Percentiles rank a stretch among this genome's conserved stretches.
These are phyloP conservation scores for Bubo scandiacus DNA, from an alignment of 2,113 vertebrate species.

Conservation along the genomic window DNA sequence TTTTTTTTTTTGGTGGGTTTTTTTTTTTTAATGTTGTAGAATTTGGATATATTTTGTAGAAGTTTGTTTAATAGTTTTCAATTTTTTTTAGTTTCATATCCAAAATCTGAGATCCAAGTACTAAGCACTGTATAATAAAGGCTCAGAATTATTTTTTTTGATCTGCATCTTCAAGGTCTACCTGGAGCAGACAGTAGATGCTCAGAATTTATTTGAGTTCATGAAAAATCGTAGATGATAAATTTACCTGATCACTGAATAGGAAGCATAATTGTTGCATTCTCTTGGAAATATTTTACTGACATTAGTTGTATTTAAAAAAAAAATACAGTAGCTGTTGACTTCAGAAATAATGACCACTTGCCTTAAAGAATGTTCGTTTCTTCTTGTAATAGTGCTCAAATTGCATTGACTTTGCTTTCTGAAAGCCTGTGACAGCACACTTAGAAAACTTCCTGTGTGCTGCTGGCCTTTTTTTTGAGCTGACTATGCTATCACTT, in stretches of 20 bases:
- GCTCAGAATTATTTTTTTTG: background rate
- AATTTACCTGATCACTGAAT: background rate
- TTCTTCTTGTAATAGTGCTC: background rate
- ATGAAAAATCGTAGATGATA: background rate
- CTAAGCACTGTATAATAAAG: background rate
- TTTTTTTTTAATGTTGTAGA: background rate
- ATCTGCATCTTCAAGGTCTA: background rate
- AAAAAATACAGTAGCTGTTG: background rate
- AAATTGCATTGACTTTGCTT: background rate
- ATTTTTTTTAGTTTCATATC: background rate
- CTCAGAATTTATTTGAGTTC: background rate
- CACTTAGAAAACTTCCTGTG: background rate
- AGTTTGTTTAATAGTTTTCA: background rate
- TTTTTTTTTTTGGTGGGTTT: too few relatives aligned
- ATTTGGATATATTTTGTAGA: background rate
- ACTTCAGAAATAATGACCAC: background rate
- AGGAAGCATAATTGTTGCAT: background rate
- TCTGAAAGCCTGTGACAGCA: background rate
- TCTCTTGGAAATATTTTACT: background rate
- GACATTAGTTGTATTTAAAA: background rate
- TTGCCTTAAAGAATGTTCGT: background rate
- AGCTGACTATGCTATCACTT: background rate
- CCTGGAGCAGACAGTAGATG: background rate
- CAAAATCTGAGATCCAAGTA: background rate
- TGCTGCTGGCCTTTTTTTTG: background rate